A percentile compares a stretch with the other conserved stretches of the same genome.
These are phyloP conservation scores for Euproctis similis DNA, from an alignment of 2,888 invertebrate species.

Conservation along the genomic window DNA sequence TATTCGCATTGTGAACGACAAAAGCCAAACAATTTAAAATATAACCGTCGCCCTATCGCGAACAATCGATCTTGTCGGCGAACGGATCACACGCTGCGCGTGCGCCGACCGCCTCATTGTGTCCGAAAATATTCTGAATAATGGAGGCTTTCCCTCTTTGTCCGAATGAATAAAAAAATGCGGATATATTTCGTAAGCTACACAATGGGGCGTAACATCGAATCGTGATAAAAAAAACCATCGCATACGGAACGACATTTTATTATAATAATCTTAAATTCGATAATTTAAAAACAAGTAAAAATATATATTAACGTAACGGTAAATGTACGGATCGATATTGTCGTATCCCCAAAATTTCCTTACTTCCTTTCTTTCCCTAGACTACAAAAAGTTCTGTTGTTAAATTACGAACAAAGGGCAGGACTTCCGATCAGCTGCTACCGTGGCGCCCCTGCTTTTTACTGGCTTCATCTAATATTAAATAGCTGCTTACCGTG, in stretches of 20 bases:
- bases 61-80: slow-evolving; percentile 58
- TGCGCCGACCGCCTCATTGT: slow-evolving; percentile 62
- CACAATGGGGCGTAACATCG: slow-evolving; percentile 51
- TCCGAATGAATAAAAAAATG: slow-evolving; percentile 60
- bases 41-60: slow-evolving; percentile 53
- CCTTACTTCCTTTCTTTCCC: slow-evolving; percentile 63
- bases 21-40: slow-evolving; percentile 60
- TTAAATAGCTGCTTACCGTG: slow-evolving; percentile 41
- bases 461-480: slow-evolving; percentile 68
- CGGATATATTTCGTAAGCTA: slow-evolving; percentile 53
- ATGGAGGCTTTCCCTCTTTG: slow-evolving; percentile 62
- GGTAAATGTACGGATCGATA: slow-evolving; percentile 22
- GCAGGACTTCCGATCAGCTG: slow-evolving; percentile 76
- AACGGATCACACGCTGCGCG: slow-evolving; percentile 68
- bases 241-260: slow-evolving; percentile 12
- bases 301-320: too few relatives aligned
- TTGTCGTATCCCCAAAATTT: slow-evolving; percentile 22
- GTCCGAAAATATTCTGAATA: slow-evolving; percentile 58
- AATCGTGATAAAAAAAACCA: slow-evolving; percentile 28
- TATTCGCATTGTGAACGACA: slow-evolving; percentile 50
- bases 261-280: background rate
- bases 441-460: slow-evolving; percentile 56
- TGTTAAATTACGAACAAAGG: slow-evolving; percentile 65
- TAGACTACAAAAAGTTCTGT: slow-evolving; percentile 48
- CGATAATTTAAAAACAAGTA: slow-evolving; percentile 2